Evolutionary conservation across 2,797 vertebrate genomes (phyloP).

Genomic region (Diplodus sargus): DNA sequence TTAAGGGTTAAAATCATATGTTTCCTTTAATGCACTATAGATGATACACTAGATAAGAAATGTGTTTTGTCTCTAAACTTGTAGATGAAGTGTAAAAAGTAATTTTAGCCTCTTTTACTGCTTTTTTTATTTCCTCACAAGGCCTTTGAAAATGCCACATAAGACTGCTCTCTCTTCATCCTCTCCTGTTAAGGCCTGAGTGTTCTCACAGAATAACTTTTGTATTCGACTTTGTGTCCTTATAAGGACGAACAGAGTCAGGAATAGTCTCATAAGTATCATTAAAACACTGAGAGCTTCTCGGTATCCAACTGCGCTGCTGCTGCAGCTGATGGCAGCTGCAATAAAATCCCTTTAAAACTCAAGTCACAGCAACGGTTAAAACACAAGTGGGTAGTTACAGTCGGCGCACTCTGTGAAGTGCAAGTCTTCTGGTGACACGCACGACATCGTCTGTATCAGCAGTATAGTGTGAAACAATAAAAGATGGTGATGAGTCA

Average conservation of each 20-base stretch:
- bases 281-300: constrained; percentile 40
- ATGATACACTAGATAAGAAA: too few relatives aligned
- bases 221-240: constrained; percentile 46
- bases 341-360: constrained; percentile 26
- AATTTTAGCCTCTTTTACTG: constrained; percentile 1
- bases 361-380: constrained; percentile 12
- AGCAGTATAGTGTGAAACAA: not conserved
- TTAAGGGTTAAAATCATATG: not conserved
- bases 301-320: not conserved
- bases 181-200: constrained; percentile 47
- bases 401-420: not conserved
- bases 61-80: not conserved
- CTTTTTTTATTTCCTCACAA: constrained; percentile 32
- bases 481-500: not conserved
- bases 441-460: not conserved
- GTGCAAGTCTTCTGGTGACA: not conserved
- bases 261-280: constrained; percentile 38
- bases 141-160: constrained; percentile 26
- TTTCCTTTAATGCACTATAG: not conserved
- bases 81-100: not conserved
- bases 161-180: constrained; percentile 10
- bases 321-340: constrained; percentile 25
- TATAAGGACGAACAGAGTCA: constrained; percentile 59
- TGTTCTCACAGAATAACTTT: constrained; percentile 48
- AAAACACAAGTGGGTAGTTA: constrained; percentile 12